These are phyloP conservation scores for Caenorhabditis briggsae DNA, from an alignment of 1,140 invertebrate genomes.

Conservation along the genomic window DNA sequence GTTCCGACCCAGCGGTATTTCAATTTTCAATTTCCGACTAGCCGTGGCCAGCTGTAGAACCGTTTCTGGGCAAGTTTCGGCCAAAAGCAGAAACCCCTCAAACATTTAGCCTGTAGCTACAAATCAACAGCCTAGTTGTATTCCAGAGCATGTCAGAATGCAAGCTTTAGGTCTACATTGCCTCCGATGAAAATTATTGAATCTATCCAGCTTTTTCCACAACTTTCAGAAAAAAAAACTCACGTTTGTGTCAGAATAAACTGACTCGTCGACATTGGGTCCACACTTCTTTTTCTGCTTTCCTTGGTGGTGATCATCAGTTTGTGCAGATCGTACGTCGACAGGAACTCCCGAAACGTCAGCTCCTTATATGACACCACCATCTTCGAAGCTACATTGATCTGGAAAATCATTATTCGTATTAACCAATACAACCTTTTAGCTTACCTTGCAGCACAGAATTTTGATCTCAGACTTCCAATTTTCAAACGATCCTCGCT, in stretches of 20 bases:
- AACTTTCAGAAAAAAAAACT: neutral
- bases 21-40: too few relatives aligned
- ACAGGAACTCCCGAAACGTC: conserved; percentile 1
- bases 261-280: conserved; percentile 24
- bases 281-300: neutral
- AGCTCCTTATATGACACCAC: neutral
- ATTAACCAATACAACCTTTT: too few relatives aligned
- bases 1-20: too few relatives aligned
- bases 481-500: conserved; percentile 3
- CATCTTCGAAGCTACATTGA: neutral
- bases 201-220: too few relatives aligned
- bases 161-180: too few relatives aligned
- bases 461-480: conserved; percentile 24
- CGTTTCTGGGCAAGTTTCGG: too few relatives aligned
- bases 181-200: too few relatives aligned
- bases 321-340: conserved; percentile 10
- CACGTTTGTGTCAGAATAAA: conserved; percentile 36
- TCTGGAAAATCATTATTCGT: neutral
- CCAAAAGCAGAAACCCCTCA: too few relatives aligned
- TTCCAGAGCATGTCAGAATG: too few relatives aligned
- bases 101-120: too few relatives aligned
- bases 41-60: too few relatives aligned
- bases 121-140: too few relatives aligned
- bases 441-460: conserved; percentile 4
- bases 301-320: conserved; percentile 27